Conservation (phyloP, 1,140 invertebrate genomes). For the Drosophila sp. region DNA sequence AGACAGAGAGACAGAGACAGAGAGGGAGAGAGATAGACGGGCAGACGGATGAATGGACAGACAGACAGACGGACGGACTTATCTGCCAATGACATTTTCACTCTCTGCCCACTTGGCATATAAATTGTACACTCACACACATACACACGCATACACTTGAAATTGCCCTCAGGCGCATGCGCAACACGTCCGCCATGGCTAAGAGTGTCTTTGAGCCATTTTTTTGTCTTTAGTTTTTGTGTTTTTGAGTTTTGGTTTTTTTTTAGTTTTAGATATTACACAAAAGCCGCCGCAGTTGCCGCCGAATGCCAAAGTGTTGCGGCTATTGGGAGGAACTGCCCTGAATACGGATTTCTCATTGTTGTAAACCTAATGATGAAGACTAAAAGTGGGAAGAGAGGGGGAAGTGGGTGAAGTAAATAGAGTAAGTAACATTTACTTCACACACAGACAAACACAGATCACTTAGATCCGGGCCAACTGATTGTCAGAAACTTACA, state of each 20-base stretch:
- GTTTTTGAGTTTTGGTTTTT: slow-evolving; percentile 19
- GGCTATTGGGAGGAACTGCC: slow-evolving; percentile 70
- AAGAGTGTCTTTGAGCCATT: slow-evolving; percentile 65
- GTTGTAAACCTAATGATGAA: slow-evolving; percentile 45
- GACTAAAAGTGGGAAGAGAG: slow-evolving; percentile 41
- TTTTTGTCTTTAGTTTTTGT: slow-evolving; percentile 23
- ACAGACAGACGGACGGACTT: slow-evolving; percentile 34
- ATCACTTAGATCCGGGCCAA: slow-evolving; percentile 1
- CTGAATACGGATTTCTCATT: slow-evolving; percentile 80
- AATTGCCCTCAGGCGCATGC: slow-evolving; percentile 70
- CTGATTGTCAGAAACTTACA: neutral
- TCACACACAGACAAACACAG: neutral
- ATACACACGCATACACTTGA: slow-evolving; percentile 30
- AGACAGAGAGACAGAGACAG: neutral
- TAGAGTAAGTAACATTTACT: slow-evolving; percentile 5
- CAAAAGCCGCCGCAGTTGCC: slow-evolving; percentile 54
- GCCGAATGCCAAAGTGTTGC: slow-evolving; percentile 75
- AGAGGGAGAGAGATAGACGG: neutral
- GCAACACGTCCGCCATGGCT: slow-evolving; percentile 76
- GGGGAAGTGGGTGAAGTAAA: slow-evolving; percentile 16
- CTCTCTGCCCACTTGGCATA: slow-evolving; percentile 68
- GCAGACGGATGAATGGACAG: slow-evolving; percentile 19
- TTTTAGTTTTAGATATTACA: slow-evolving; percentile 68
- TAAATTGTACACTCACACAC: slow-evolving; percentile 57
- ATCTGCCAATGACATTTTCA: slow-evolving; percentile 81